phyloP scores from a whole-genome alignment of 2,888 invertebrate species.

The Operophtera brumata region DNA sequence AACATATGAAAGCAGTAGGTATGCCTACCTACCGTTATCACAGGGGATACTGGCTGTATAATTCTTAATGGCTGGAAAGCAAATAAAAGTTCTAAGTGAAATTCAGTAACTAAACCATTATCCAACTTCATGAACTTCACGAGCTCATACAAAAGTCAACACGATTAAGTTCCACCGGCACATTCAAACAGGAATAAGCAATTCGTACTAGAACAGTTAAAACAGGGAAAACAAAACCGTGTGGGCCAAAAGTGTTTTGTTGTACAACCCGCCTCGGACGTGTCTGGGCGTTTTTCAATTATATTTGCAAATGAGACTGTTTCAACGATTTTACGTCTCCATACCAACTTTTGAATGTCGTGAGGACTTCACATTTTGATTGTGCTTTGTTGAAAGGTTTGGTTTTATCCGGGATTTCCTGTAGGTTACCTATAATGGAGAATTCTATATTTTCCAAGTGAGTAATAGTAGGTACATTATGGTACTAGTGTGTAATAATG shows the following conservation, averaged over 20 bases:
- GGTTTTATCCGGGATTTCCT: no score
- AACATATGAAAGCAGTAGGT: no score
- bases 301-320: constrained; percentile 1
- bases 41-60: no score
- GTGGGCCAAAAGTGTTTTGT: background rate
- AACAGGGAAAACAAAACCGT: background rate
- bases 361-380: background rate
- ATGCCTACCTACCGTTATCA: no score
- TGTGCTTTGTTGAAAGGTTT: background rate
- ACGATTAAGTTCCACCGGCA: constrained; percentile 1
- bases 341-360: background rate
- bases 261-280: constrained; percentile 2
- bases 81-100: no score
- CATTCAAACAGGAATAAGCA: constrained; percentile 6
- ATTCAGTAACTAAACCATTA: no score
- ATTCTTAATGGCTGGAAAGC: no score
- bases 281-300: constrained; percentile 11
- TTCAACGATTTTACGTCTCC: background rate
- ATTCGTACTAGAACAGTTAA: constrained; percentile 1
- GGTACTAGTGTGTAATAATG: no score
- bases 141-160: background rate
- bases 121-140: no score
- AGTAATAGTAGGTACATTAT: no score
- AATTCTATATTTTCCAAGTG: no score
- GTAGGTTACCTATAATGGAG: no score